Base-by-base conservation (phyloP, 1,140 invertebrate species). In the Whitmania pigra region DNA sequence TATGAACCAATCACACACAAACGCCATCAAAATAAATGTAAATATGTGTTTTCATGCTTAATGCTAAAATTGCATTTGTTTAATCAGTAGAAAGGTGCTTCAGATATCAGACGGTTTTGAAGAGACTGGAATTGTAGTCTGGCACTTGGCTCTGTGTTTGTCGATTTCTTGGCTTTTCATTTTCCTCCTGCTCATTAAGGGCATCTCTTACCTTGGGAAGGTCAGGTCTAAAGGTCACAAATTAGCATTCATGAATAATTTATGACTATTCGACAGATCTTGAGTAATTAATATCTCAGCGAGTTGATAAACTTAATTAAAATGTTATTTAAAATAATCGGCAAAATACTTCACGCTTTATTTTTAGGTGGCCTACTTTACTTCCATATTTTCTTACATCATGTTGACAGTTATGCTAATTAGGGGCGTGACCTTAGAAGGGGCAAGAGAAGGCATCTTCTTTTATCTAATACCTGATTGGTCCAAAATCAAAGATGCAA, bases 371-470 rank as follows among this genome's bases (percentile, higher is more conserved):
- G 74, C 73, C 49, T 74, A 74, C 49, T 72, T 74, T 66, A 68
- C 74, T 6, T 68, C 74, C 15, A 73, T 96, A 0, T 97, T 97
- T 82, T 94, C 94, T 0, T 97, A 97, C 79, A 88, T 95, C 53
- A 83, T 97, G 63, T 81, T 97, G 22, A 90, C 90, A 13, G 87
- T 96, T 74, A 83, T 97, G 66, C 83, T 97, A 18, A 89, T 96
- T 74, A 87, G 93, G 79, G 93, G 73, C 57, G 71, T 68, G 17
- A 74, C 73, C 22, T 53, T 75, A 53, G 91, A 72, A 22, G 76
- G 74, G 6, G 71, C 75, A 20, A 43, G 63, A 86, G 53, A 40
- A 18, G 74, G 74, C 9, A 69, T 74, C 53, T 36, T 53, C 6
- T 72, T 55, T 53, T 76, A 75, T 40, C n/a, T 76, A 6, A 73